Base-by-base conservation (phyloP, 1,140 invertebrate species). In the Chironomus tepperi region DNA sequence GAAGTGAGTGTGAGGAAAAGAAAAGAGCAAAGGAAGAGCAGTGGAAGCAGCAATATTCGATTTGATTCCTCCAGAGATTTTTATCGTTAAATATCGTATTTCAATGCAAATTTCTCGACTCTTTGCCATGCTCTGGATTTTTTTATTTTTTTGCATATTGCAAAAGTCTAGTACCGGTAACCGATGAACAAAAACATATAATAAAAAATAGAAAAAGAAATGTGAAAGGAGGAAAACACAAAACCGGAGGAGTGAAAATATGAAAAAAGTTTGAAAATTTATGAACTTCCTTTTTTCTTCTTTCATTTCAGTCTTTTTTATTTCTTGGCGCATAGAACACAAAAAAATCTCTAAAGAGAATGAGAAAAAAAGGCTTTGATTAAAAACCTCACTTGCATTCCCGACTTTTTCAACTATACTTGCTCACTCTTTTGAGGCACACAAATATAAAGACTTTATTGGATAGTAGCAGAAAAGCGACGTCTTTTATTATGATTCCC, bases 221-320 rank as follows among this genome's bases (percentile, higher is more conserved):
- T 12, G 64, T 8, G 64, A 8, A 21, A 21, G 47, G 9, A n/a
- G 47, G 47, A 19, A 70, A 70, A 70, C 16, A 70, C 16, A 57
- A 57, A 70, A 10, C 16, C 16, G 65, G 16, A 19, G 65, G 18
- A 21, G 16, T 19, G 65, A 70, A 70, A 70, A 21, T 21, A 70
- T 19, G 19, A 70, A 70, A 70, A 70, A 70, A 70, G 65, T 70
- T 70, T 70, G n/a, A 70, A 70, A 57, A 70, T 70, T 70, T 70
- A 70, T 70, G 65, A 70, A 70, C 65, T 70, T 70, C 65, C 65
- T 12, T 57, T 57, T 57, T 57, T 57, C 47, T 57, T 57, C 47
- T 57, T 57, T 57, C 15, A 34, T 57, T 57, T 12, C 47, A 57
- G 15, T 57, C 1, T 47, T 47, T 47, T 57, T n/a, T 57, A 34